Conservation (phyloP, 2,113 vertebrate species). For the Sigmodon hispidus region DNA sequence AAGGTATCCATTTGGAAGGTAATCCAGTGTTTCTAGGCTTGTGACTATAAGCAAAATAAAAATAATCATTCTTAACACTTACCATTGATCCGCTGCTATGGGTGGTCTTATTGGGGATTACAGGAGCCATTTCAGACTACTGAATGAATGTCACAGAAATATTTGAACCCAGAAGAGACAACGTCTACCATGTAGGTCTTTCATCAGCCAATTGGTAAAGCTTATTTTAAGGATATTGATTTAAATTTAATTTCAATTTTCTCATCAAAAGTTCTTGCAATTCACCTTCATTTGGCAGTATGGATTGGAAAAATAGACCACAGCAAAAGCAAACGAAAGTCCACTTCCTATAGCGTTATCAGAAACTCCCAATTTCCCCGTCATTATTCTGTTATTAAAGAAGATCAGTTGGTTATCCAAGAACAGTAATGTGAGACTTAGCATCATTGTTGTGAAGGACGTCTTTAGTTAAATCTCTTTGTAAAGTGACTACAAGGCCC, state of each 20-base stretch:
- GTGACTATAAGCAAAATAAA: background rate
- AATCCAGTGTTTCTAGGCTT: background rate
- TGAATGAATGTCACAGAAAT: background rate
- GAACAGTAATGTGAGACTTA: background rate
- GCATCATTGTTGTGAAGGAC: background rate
- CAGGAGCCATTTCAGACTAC: background rate
- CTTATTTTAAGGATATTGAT: slow-evolving; percentile 32
- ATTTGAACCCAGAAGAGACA: background rate
- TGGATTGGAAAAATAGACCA: background rate
- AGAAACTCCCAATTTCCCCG: background rate
- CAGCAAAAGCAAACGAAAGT: slow-evolving; percentile 30
- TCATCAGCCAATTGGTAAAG: background rate
- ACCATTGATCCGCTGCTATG: background rate
- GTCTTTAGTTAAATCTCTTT: slow-evolving; percentile 1
- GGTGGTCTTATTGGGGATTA: background rate
- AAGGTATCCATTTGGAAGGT: background rate
- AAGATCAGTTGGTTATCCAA: background rate
- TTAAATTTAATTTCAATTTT: slow-evolving; percentile 44
- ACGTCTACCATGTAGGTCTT: background rate
- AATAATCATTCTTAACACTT: background rate
- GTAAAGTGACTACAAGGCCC: background rate
- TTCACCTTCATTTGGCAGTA: slow-evolving; percentile 4
- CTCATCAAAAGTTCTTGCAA: slow-evolving; percentile 12
- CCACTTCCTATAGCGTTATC: background rate
- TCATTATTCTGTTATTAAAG: slow-evolving; percentile 32